Evolutionary conservation across 1,140 invertebrate genomes (phyloP), one percentile per base, ranked within the genome.

Genomic region (Tenebrio molitor): DNA sequence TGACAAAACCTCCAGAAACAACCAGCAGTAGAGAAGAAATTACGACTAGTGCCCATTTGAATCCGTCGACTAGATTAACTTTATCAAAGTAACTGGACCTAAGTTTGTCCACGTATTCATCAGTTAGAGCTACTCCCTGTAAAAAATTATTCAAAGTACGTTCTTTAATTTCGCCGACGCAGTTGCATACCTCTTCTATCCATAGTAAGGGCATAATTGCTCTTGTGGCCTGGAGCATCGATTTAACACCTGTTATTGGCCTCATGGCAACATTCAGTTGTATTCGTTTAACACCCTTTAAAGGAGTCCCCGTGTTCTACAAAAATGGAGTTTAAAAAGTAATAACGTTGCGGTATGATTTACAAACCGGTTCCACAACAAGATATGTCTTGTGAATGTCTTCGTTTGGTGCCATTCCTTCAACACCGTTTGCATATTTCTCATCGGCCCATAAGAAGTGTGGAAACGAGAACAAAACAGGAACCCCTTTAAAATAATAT

Each of bases 21-120:
- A 62, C 29, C 19, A 39, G 7, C 33, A 69, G n/a, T 15, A 62
- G 14, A 4, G 42, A 21, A 25, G 53, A 67, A 10, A 74, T 1
- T 12, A 29, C 72, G 34, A 74, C 62, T n/a, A 74, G 17, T 7
- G 44, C 58, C 66, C 65, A 74, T 17, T 42, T 66, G 8, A 74
- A 19, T 41, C 25, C 63, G 23, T 74, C 68, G 4, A 58, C 15
- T 12, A 70, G 1, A n/a, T 25, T 0, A 29, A 74, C 39, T 14
- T 53, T 23, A 29, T 67, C 23, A 15, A 53, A 62, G 25, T 62
- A 70, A 6, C 19, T 21, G 1, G 19, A 19, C 14, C 41, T 23
- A 19, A 62, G 41, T 14, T 39, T 42, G 21, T 70, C 46, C 3
- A 41, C 15, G 8, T 62, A 62, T 70, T 70, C 39, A 5, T 69